Base-by-base conservation (phyloP, 2,888 invertebrate genomes). In the Dermolepida albohirtum region DNA sequence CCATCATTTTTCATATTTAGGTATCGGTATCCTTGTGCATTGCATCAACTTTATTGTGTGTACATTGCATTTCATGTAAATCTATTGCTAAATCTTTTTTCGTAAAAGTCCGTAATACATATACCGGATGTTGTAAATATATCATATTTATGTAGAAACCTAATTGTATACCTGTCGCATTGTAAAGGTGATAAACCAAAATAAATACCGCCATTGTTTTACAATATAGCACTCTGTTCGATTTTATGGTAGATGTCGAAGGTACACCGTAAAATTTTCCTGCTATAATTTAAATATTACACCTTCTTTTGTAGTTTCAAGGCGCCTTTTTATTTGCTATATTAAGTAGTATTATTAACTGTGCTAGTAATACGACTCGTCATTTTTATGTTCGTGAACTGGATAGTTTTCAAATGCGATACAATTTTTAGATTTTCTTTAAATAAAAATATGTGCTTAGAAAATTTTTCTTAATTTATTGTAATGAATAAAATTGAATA, bases 191-290 rank as follows among this genome's bases (percentile, higher is more conserved):
- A 47, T 47, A 47, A 62, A 49, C 14, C 5, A 16, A 34, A 34
- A 34, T 43, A 34, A 47, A 62, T 22, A 47, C 29, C 29, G 29
- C 17, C 43, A 62, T 62, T 62, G 59, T 62, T 62, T 62, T 62
- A 62, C 34, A 43, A 62, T 59, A 47, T 29, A 5, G 12, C 44
- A 59, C 47, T 34, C 14, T 62, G 34, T 62, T 14, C 2, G 14
- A 11, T 12, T 62, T 62, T 62, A 62, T 47, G 59, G 11, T 34
- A 47, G 29, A 49, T 49, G 47, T 47, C 14, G 16, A 49, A 39
- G 29, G 59, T 62, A 47, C 34, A 62, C 34, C 11, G 17, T 40
- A 17, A 22, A 50, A 17, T 10, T 29, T 12, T 57, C n/a, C 7
- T 27, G 22, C n/a, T 17, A 22, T 22, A 43, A 16, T 41, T 40